phyloP scores from a whole-genome alignment of 1,140 invertebrate species.

The Conus betulinus region DNA sequence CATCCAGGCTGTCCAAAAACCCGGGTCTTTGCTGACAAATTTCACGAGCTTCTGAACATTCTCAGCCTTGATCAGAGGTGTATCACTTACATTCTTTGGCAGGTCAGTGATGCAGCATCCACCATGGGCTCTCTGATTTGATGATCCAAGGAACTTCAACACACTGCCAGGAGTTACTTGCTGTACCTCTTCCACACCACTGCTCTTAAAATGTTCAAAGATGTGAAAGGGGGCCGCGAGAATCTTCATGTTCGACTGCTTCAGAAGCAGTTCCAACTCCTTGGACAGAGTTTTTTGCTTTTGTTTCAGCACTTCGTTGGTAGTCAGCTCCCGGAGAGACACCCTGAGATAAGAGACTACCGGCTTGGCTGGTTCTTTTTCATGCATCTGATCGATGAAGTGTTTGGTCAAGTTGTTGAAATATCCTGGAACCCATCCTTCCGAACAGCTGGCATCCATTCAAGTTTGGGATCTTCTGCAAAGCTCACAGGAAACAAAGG shows the following conservation, averaged over 20 bases:
- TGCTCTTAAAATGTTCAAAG: neutral
- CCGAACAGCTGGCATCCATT: constrained; percentile 8
- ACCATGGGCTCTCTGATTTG: neutral
- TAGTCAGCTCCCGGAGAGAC: no score
- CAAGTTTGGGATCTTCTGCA: neutral
- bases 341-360: no score
- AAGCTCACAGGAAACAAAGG: constrained; percentile 26
- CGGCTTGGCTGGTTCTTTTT: neutral
- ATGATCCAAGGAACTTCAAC: neutral
- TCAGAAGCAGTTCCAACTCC: neutral
- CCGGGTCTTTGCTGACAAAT: neutral
- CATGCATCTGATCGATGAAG: neutral
- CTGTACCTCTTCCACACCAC: neutral
- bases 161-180: constrained; percentile 12
- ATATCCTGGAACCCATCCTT: constrained; percentile 16
- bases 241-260: constrained; percentile 5
- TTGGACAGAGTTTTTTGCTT: neutral
- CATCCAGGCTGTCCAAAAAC: neutral
- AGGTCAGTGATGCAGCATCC: neutral
- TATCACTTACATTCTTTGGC: neutral
- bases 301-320: no score
- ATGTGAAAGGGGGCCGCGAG: neutral
- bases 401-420: constrained; percentile 12
- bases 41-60: neutral
- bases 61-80: neutral